Evolutionary conservation across 2,888 invertebrate species (phyloP), one percentile per base, ranked within the genome.

Genomic region (Ditula angustiorana): DNA sequence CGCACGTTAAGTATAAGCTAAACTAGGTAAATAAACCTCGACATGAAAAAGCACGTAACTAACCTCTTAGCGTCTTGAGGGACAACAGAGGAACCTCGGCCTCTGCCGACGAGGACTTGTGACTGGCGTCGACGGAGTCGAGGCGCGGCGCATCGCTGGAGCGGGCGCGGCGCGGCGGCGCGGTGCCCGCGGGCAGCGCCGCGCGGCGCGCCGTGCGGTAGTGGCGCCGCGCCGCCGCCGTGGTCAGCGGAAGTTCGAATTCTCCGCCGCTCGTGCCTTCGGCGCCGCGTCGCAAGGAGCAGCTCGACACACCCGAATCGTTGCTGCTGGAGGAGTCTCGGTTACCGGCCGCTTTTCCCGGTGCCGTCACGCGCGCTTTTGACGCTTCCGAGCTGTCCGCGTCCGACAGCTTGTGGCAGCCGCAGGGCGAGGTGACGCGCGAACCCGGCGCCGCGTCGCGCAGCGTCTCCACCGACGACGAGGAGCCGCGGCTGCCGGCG

Each of bases 281-380:
- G 5, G 91, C 93, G 56, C 93, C 87, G 58, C 94, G 94, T 57
- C 94, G 93, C 50, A 94, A 81, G 1, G 95, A 95, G n/a, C 95
- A 95, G 4, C 94, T 95, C 0, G 95, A 95, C 0, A 96, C 96
- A 2, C 96, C 96, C 0, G 96, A 96, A 85, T 97, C 97, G 79
- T 96, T 96, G 23, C 96, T 96, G 78, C 96, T 96, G 3, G 96
- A 96, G 0, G 96, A 96, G 78, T 96, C 96, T 16, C 96, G 90
- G 78, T 96, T 96, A 24, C 94, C 95, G 0, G 93, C 94, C 1
- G 95, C 92, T 76, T 95, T 95, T 69, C 95, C 95, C 1, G 96
- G 96, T 13, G 95, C 95, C 55, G 86, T 80, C 2, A 82, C 71
- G 8, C 75, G 70, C 0, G 76, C 79, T 47, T 80, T 81, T 0